Percentiles rank a stretch among this genome's conserved stretches.
phyloP scores from a whole-genome alignment of 2,113 vertebrate genomes.

The Antennarius striatus region DNA sequence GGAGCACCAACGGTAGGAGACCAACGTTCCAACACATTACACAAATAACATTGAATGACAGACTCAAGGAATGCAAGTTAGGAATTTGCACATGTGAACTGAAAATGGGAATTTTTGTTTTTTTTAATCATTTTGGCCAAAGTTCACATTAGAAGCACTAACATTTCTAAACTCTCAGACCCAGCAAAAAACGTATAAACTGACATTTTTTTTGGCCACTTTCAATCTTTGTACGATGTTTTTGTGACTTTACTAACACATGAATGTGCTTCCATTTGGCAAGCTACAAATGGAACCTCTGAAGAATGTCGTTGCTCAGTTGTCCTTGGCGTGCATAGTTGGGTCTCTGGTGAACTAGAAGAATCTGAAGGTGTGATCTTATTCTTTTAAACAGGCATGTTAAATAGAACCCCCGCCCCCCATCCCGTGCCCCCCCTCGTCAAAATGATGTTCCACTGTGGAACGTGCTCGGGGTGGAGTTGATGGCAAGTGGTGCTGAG shows the following conservation, averaged over 20 bases:
- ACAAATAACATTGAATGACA: constrained; percentile 47
- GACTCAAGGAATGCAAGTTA: constrained; percentile 70
- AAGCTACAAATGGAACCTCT: constrained; percentile 73
- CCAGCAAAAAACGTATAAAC: constrained; percentile 54
- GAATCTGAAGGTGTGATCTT: constrained; percentile 52
- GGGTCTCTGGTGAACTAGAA: constrained; percentile 60
- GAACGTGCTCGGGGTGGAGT: constrained; percentile 48
- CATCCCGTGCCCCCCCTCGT: constrained; percentile 14
- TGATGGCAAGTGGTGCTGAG: constrained; percentile 37
- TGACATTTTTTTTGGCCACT: constrained; percentile 26
- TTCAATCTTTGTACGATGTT: constrained; percentile 13
- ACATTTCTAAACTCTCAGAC: constrained; percentile 38
- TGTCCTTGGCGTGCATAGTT: constrained; percentile 81
- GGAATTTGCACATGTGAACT: constrained; percentile 55
- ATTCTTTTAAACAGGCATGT: constrained; percentile 58
- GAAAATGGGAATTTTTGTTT: constrained; percentile 39
- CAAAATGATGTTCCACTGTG: constrained; percentile 74
- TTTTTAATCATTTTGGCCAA: constrained; percentile 57
- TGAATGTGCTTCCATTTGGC: constrained; percentile 62
- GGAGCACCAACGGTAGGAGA: constrained; percentile 64
- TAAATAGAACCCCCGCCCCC: constrained; percentile 42
- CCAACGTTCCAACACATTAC: constrained; percentile 37
- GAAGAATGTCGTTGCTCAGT: constrained; percentile 69
- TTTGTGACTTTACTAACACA: constrained; percentile 49
- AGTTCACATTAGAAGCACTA: constrained; percentile 62